Base-by-base conservation (phyloP, 2,113 vertebrate species). In the Xiphias gladius region DNA sequence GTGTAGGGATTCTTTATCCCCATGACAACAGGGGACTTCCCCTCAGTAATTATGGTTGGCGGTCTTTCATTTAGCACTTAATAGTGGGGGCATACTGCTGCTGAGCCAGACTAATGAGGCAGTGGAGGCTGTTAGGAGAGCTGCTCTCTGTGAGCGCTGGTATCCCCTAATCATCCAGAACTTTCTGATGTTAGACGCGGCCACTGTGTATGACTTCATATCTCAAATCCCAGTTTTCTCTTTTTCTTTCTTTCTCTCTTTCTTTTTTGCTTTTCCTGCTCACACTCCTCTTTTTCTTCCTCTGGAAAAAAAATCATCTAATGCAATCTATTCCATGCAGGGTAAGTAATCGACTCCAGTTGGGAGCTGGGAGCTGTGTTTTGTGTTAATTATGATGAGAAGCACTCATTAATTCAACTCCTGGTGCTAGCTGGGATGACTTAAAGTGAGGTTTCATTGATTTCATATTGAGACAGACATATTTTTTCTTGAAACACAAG, bases 41-140 rank as follows among this genome's bases (percentile, higher is more conserved):
- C 88, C 70, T 86, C 74, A 86, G 89, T 91, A 87, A 93, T 91
- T 83, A 86, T 78, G 77, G 83, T 63, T 84, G 88, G 88, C 65
- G 83, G 85, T 89, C 91, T 93, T 92, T 91, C 92, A 93, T 92
- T 92, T 87, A 91, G 86, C 72, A 68, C 88, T 90, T 92, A 91
- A 90, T 91, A 87, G 90, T 28, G 67, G 79, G 92, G 86, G 89
- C 86, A 85, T 10, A 70, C 79, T 72, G 87, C 91, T 86, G 89
- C 91, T 82, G 91, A 89, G 88, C 78, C 73, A 61, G 79, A 88
- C 89, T 92, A 93, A 94, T 92, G 87, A 93, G 92, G 88, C 89
- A 84, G 78, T 73, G 68, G 85, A 87, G 83, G 84, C 87, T 87
- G 91, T 90, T 86, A 86, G 81, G 41, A 73, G 76, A 80, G 80